These are phyloP conservation scores for Linnaemya vulpina DNA, from an alignment of 2,888 invertebrate genomes.

Conservation along the genomic window DNA sequence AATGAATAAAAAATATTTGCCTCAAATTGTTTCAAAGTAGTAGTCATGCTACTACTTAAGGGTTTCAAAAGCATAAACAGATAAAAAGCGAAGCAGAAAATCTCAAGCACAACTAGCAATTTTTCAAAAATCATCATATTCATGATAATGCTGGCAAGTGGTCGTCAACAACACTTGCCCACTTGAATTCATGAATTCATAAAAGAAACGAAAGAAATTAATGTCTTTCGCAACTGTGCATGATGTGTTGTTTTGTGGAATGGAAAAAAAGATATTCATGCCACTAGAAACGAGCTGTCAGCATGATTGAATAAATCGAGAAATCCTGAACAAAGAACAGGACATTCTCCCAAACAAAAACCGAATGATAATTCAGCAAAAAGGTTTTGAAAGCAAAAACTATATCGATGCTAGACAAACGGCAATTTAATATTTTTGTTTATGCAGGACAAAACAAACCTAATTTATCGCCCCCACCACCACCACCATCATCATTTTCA, in stretches of 20 bases:
- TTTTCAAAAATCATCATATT: conserved; percentile 51
- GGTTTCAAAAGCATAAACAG: conserved; percentile 5
- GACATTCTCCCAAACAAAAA: not conserved
- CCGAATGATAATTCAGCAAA: not conserved
- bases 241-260: conserved; percentile 5
- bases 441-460: conserved; percentile 2
- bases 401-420: not conserved
- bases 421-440: not conserved
- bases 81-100: conserved; percentile 15
- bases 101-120: not conserved
- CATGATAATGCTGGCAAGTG: conserved; percentile 39
- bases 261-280: not conserved
- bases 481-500: not conserved
- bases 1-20: conserved; percentile 27
- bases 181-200: conserved; percentile 29
- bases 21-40: not conserved
- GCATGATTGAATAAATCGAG: conserved; percentile 31
- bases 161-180: conserved; percentile 50
- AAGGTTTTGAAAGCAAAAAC: not conserved
- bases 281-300: conserved; percentile 27
- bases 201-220: conserved; percentile 22
- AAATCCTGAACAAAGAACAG: conserved; percentile 10
- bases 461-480: no score
- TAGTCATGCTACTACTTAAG: conserved; percentile 12
- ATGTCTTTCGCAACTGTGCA: conserved; percentile 24